Evolutionary conservation across 2,113 vertebrate genomes (phyloP).

Genomic region (Oreochromis spilurus): DNA sequence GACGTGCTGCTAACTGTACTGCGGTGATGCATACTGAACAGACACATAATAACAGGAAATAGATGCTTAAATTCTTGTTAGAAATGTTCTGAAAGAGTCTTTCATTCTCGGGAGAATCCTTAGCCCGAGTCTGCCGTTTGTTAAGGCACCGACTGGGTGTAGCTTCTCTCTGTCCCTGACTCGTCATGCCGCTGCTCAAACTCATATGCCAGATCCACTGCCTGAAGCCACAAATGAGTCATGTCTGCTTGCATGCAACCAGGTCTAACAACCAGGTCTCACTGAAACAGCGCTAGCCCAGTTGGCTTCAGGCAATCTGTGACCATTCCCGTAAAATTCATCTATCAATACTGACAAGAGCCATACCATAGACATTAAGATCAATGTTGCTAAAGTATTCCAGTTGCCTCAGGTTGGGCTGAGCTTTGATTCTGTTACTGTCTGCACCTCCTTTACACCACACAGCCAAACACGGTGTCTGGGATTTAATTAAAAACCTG

Average conservation of each 20-base stretch:
- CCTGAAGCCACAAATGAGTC: slow-evolving; percentile 56
- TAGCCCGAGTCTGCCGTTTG: not conserved
- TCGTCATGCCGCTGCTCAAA: slow-evolving; percentile 31
- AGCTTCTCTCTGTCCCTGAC: slow-evolving; percentile 6
- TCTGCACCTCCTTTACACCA: not conserved
- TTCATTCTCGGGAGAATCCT: not conserved
- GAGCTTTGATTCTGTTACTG: slow-evolving; percentile 14
- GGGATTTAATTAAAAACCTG: not conserved
- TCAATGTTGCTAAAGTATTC: slow-evolving; percentile 39
- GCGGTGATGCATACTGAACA: slow-evolving; percentile 31
- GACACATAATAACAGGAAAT: slow-evolving; percentile 5
- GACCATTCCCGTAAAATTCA: slow-evolving; percentile 41
- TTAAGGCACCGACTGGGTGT: not conserved
- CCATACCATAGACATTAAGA: slow-evolving; percentile 29
- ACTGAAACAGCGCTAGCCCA: not conserved
- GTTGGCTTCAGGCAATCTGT: slow-evolving; percentile 31
- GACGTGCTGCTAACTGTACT: slow-evolving; percentile 1
- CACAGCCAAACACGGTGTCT: not conserved
- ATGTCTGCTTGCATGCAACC: slow-evolving; percentile 43
- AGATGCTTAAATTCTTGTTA: not conserved
- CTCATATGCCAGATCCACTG: slow-evolving; percentile 24
- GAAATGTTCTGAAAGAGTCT: not conserved
- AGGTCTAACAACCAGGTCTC: slow-evolving; percentile 41
- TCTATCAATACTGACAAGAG: slow-evolving; percentile 41
- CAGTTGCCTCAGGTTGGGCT: slow-evolving; percentile 13